These are phyloP conservation scores for Stigmatopora nigra DNA, from an alignment of 2,113 vertebrate species.

Conservation along the genomic window DNA sequence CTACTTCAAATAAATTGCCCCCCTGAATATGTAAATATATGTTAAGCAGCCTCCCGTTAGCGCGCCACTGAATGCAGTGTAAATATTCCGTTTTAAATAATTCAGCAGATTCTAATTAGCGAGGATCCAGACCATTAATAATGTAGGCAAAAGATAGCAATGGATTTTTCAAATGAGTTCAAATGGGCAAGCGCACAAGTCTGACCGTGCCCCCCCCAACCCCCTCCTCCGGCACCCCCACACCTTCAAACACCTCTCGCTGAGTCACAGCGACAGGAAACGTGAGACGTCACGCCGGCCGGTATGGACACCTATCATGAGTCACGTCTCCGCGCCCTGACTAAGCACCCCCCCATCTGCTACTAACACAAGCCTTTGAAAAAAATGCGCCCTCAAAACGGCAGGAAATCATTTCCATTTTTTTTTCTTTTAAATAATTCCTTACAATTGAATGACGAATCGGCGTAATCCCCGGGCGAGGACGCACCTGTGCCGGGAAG, in stretches of 20 bases:
- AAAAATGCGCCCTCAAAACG: slow-evolving; percentile 11
- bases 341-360: slow-evolving; percentile 8
- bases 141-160: slow-evolving; percentile 6
- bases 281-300: slow-evolving; percentile 24
- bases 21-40: slow-evolving; percentile 3
- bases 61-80: neutral
- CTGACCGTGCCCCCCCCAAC: neutral
- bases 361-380: neutral
- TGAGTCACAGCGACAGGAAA: slow-evolving; percentile 55
- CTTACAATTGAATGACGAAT: slow-evolving; percentile 60
- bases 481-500: slow-evolving; percentile 75
- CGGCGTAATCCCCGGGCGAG: slow-evolving; percentile 64
- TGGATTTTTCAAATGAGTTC: neutral
- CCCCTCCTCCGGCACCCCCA: slow-evolving; percentile 4
- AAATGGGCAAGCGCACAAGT: neutral
- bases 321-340: slow-evolving; percentile 25
- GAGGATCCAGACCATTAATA: slow-evolving; percentile 1
- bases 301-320: slow-evolving; percentile 34
- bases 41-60: neutral
- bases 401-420: slow-evolving; percentile 19
- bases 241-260: slow-evolving; percentile 20
- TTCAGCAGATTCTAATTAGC: slow-evolving; percentile 10
- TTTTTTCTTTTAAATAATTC: slow-evolving; percentile 35
- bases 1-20: too few relatives aligned
- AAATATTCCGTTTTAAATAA: slow-evolving; percentile 3